Conservation (phyloP, 1,140 invertebrate species). For the Bradynema listronoti region DNA sequence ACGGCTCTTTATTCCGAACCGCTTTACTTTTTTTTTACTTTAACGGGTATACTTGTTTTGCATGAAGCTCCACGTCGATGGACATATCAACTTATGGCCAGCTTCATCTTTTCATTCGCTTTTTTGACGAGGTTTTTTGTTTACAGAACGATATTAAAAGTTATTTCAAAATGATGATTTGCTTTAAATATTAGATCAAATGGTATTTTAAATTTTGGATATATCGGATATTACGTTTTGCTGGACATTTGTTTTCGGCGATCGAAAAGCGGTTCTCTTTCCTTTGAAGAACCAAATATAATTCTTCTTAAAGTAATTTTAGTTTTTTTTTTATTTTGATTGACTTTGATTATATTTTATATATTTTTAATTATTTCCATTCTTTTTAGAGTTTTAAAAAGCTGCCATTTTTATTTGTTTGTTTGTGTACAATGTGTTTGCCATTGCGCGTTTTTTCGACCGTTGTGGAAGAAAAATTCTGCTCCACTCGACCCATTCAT, state of each 20-base stretch:
- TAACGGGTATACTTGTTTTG: slow-evolving; percentile 24
- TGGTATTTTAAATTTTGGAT: slow-evolving; percentile 38
- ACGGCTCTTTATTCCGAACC: slow-evolving; percentile 42
- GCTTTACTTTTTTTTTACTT: slow-evolving; percentile 34
- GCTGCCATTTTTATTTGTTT: slow-evolving; percentile 25
- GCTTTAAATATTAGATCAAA: slow-evolving; percentile 25
- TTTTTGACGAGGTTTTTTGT: slow-evolving; percentile 31
- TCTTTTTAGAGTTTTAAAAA: slow-evolving; percentile 18
- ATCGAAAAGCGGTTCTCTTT: slow-evolving; percentile 9
- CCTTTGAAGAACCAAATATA: slow-evolving; percentile 21
- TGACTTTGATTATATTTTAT: neutral
- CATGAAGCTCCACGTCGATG: slow-evolving; percentile 6
- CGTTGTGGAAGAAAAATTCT: slow-evolving; percentile 40
- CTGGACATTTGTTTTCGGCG: slow-evolving; percentile 24
- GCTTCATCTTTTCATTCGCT: slow-evolving; percentile 39
- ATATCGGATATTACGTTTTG: slow-evolving; percentile 25
- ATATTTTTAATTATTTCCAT: neutral
- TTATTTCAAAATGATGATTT: neutral
- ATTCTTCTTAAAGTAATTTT: slow-evolving; percentile 1
- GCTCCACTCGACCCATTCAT: slow-evolving; percentile 7
- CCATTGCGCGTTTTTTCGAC: slow-evolving; percentile 37
- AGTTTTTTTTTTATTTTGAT: neutral
- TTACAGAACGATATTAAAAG: neutral
- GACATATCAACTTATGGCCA: slow-evolving; percentile 18
- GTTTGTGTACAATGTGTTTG: slow-evolving; percentile 28